These are phyloP conservation scores for Maccullochella peelii DNA, from an alignment of 2,113 vertebrate genomes.

Conservation along the genomic window DNA sequence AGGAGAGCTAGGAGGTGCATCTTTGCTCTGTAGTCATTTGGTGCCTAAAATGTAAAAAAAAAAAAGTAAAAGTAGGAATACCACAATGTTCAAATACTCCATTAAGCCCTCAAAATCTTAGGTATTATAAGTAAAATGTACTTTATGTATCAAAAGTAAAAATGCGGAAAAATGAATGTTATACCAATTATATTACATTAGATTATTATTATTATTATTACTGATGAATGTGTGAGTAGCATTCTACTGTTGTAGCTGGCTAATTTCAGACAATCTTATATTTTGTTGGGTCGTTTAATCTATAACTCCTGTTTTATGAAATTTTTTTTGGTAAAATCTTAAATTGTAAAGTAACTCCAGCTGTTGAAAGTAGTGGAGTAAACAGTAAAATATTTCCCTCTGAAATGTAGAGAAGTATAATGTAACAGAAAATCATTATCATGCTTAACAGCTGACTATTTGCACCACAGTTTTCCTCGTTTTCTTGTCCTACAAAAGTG, in stretches of 20 bases:
- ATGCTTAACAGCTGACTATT: not conserved
- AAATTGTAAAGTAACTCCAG: not conserved
- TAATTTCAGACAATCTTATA: not conserved
- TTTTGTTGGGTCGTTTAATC: not conserved
- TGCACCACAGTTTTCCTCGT: not conserved
- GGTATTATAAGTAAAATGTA: not conserved
- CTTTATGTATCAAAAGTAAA: not conserved
- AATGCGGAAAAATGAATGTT: not conserved
- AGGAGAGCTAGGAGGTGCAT: not conserved
- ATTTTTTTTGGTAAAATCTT: no score
- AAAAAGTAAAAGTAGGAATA: no score
- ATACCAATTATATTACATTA: no score
- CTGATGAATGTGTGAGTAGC: no score
- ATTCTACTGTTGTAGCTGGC: not conserved
- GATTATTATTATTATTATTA: no score
- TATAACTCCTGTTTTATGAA: no score
- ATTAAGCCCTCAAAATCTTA: no score
- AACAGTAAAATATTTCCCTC: not conserved
- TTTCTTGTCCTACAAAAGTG: not conserved
- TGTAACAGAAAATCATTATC: not conserved
- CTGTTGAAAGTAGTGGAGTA: not conserved
- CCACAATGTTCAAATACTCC: no score
- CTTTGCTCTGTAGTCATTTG: not conserved
- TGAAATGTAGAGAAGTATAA: not conserved
- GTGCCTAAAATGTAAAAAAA: not conserved